phyloP scores from a whole-genome alignment of 2,113 vertebrate genomes.

The Capreolus pygargus region DNA sequence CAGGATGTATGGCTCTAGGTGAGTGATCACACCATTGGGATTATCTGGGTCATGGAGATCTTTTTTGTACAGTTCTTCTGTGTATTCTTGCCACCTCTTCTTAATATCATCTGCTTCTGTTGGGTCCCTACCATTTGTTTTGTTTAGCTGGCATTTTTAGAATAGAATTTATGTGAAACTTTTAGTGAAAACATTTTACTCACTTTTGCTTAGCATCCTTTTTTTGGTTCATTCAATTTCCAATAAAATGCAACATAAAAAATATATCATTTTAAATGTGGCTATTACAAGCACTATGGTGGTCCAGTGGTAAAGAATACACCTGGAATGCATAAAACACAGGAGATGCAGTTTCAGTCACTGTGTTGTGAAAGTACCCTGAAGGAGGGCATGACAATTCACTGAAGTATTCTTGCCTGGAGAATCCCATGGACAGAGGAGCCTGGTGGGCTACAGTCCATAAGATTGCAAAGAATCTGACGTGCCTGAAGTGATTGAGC shows the following conservation, averaged over 20 bases:
- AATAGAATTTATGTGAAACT: neutral
- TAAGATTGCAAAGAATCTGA: neutral
- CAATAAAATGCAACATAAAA: neutral
- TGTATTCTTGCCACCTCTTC: too few relatives aligned
- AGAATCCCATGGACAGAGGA: neutral
- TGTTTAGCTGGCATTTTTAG: neutral
- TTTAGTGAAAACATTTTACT: slow-evolving; percentile 11
- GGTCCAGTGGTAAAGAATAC: neutral
- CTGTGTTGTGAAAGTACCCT: neutral
- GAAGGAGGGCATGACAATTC: neutral
- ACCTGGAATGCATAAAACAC: neutral
- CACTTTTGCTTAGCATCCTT: neutral
- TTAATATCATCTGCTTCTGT: too few relatives aligned
- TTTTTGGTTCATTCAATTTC: neutral
- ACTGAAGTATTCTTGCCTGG: neutral
- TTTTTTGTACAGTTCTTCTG: too few relatives aligned
- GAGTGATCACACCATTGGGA: too few relatives aligned
- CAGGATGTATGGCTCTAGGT: too few relatives aligned
- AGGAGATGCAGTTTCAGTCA: neutral
- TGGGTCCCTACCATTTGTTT: neutral
- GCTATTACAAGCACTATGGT: neutral
- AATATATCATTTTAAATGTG: neutral
- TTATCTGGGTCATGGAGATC: too few relatives aligned
- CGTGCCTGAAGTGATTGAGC: neutral
- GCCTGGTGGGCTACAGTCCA: neutral